phyloP scores from a whole-genome alignment of 92 coral and sea anemone species.

The Umimayanthus chanpuru region DNA sequence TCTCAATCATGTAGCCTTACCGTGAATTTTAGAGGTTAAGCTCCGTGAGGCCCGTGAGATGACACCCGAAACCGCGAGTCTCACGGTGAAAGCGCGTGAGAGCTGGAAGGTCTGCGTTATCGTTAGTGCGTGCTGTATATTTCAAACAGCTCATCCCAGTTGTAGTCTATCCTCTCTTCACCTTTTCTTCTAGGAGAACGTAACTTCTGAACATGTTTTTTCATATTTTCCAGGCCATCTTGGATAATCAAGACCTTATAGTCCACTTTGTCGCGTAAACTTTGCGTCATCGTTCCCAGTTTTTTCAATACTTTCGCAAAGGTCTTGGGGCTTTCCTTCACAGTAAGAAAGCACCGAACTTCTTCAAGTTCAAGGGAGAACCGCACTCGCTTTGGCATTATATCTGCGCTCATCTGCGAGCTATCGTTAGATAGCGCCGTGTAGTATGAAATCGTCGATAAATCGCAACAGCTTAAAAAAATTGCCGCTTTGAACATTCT shows the following conservation, averaged over 20 bases:
- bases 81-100: no score
- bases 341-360: slow-evolving; percentile 58
- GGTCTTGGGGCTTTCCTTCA: slow-evolving; percentile 5
- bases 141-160: slow-evolving; percentile 25
- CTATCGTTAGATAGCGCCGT: not conserved
- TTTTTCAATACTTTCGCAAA: not conserved
- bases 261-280: not conserved
- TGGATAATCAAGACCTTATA: not conserved
- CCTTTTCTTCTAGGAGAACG: not conserved
- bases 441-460: not conserved
- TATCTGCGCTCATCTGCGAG: not conserved
- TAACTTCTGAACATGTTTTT: not conserved
- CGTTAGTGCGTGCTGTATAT: not conserved
- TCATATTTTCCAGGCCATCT: not conserved
- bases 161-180: not conserved
- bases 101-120: not conserved
- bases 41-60: not conserved
- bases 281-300: not conserved
- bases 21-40: no score
- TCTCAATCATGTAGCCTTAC: no score
- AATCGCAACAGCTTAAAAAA: slow-evolving; percentile 6
- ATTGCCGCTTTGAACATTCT: not conserved
- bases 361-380: slow-evolving; percentile 77
- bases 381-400: slow-evolving; percentile 57
- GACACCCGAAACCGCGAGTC: not conserved